These are phyloP conservation scores for Centropus unirufus DNA, from an alignment of 2,113 vertebrate species.

Conservation along the genomic window DNA sequence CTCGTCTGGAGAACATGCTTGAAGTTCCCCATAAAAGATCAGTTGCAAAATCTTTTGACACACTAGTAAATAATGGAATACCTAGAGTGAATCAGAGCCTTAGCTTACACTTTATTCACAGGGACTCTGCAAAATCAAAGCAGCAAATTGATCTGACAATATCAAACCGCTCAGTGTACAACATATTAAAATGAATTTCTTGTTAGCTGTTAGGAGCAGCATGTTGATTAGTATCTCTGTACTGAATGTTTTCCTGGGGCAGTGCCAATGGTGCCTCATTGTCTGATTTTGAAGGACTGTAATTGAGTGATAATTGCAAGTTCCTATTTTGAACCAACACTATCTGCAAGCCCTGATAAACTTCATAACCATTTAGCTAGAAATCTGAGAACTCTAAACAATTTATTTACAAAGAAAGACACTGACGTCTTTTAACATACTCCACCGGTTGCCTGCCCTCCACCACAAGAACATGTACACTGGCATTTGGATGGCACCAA, in stretches of 20 bases:
- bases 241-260: conserved; percentile 61
- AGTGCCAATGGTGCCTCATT: conserved; percentile 60
- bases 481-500: conserved; percentile 27
- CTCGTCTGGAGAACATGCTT: neutral
- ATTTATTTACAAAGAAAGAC: conserved; percentile 74
- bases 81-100: conserved; percentile 34
- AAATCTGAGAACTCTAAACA: conserved; percentile 76
- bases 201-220: conserved; percentile 34
- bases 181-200: conserved; percentile 50
- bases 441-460: conserved; percentile 11
- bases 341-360: conserved; percentile 54
- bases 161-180: neutral
- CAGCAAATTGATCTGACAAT: conserved; percentile 59
- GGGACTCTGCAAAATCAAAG: conserved; percentile 22
- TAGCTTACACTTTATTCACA: conserved; percentile 25
- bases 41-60: neutral
- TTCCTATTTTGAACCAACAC: conserved; percentile 63
- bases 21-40: neutral
- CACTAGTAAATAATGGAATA: conserved; percentile 10
- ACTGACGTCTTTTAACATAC: conserved; percentile 54
- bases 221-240: conserved; percentile 49
- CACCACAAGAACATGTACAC: neutral
- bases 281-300: conserved; percentile 70
- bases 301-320: conserved; percentile 73
- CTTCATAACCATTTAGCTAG: conserved; percentile 70